These are phyloP conservation scores for Oscheius sp. DNA, from an alignment of 2,888 invertebrate genomes.

Conservation along the genomic window DNA sequence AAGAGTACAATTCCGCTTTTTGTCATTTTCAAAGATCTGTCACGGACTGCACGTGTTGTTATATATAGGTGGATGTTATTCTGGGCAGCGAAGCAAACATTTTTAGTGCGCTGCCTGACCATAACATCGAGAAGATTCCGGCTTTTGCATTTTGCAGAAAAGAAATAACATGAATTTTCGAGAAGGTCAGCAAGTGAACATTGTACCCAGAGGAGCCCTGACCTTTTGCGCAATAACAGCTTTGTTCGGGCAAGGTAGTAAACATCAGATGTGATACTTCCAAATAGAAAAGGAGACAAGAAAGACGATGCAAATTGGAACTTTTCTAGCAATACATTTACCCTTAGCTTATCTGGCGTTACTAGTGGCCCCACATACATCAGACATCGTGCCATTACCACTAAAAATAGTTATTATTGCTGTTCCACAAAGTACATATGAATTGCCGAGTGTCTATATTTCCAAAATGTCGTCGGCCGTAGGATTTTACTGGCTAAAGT, in stretches of 20 bases:
- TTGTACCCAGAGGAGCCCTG: background rate
- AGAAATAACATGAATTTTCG: background rate
- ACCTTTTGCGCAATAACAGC: slow-evolving; percentile 1
- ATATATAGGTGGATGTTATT: slow-evolving; percentile 18
- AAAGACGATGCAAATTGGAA: background rate
- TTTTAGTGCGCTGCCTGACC: background rate
- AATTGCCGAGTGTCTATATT: background rate
- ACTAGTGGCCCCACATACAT: slow-evolving; percentile 26
- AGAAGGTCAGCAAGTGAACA: background rate
- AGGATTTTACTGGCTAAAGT: background rate
- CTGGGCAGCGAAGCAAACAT: slow-evolving; percentile 23
- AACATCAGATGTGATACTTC: background rate
- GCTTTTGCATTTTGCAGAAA: background rate
- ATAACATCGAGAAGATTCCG: background rate
- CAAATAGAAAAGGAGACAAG: background rate
- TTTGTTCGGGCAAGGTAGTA: background rate
- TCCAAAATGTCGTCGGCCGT: background rate
- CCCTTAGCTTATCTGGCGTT: slow-evolving; percentile 19
- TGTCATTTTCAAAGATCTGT: background rate
- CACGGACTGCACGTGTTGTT: background rate
- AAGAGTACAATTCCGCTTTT: background rate
- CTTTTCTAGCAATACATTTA: background rate
- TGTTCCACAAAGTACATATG: background rate
- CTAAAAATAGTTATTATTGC: background rate
- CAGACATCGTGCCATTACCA: slow-evolving; percentile 12